Percentiles rank a stretch among this genome's conserved stretches.
Conservation (phyloP, 2,888 invertebrate genomes). For the Boloria euphrosyne region DNA sequence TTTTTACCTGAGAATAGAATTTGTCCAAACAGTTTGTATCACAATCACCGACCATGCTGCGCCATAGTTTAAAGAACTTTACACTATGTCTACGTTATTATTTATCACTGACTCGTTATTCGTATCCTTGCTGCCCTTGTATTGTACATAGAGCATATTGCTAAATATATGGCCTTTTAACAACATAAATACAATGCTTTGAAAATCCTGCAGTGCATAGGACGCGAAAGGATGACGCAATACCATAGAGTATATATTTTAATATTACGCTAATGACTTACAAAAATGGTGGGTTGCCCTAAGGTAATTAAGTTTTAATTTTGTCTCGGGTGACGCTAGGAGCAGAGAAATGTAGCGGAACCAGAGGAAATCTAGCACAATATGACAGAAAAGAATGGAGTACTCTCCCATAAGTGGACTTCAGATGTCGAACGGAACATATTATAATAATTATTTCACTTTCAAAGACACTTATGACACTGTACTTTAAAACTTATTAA, state of each 20-base stretch:
- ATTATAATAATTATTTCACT: too few relatives aligned
- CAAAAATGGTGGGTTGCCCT: neutral
- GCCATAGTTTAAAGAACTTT: too few relatives aligned
- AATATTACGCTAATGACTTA: too few relatives aligned
- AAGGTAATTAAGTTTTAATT: neutral
- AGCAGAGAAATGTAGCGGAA: neutral
- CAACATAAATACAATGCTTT: neutral
- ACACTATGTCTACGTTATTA: too few relatives aligned
- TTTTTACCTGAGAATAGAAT: too few relatives aligned
- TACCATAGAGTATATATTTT: too few relatives aligned
- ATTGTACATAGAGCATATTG: neutral
- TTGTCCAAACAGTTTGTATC: too few relatives aligned
- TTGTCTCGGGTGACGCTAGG: neutral
- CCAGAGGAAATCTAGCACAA: neutral
- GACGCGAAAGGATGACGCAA: neutral
- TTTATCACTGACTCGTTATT: too few relatives aligned
- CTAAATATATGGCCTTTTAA: too few relatives aligned
- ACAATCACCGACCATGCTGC: too few relatives aligned
- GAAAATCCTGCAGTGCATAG: neutral
- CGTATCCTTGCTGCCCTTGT: neutral
- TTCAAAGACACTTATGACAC: too few relatives aligned
- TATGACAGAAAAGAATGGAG: neutral
- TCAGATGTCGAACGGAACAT: slow-evolving; percentile 19
- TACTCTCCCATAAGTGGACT: slow-evolving; percentile 9
- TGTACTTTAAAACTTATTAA: too few relatives aligned